phyloP scores from a whole-genome alignment of 2,888 invertebrate genomes.

The Minunthozetes semirufus region DNA sequence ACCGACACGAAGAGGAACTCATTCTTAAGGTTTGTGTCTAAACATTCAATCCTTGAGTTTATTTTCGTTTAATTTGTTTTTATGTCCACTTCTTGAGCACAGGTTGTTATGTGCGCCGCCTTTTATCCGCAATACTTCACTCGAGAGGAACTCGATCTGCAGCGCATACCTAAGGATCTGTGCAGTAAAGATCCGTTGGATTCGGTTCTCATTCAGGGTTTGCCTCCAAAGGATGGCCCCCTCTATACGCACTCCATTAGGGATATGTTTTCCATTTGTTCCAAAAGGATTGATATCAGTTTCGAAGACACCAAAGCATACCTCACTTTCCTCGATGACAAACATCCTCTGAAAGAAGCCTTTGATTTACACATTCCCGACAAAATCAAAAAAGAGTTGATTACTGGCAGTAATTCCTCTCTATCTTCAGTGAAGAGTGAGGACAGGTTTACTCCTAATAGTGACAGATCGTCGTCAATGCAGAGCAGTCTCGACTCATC shows the following conservation, averaged over 20 bases:
- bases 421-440: neutral
- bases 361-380: neutral
- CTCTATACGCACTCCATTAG: slow-evolving; percentile 45
- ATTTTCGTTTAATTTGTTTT: neutral
- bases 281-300: slow-evolving; percentile 54
- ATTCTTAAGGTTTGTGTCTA: slow-evolving; percentile 56
- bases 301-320: slow-evolving; percentile 39
- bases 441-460: neutral
- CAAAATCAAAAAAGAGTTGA: neutral
- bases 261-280: slow-evolving; percentile 35
- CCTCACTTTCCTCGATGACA: slow-evolving; percentile 14
- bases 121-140: slow-evolving; percentile 89
- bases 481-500: neutral
- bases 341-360: slow-evolving; percentile 7
- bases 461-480: too few species aligned
- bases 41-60: neutral
- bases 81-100: neutral
- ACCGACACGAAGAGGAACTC: slow-evolving; percentile 54
- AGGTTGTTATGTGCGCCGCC: slow-evolving; percentile 74
- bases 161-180: neutral
- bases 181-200: slow-evolving; percentile 63
- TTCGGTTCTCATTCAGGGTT: slow-evolving; percentile 58
- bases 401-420: neutral
- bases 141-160: slow-evolving; percentile 49
- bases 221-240: slow-evolving; percentile 48